Evolutionary conservation across 2,888 invertebrate genomes (phyloP).

Genomic region (Dasysyrphus tricinctus): DNA sequence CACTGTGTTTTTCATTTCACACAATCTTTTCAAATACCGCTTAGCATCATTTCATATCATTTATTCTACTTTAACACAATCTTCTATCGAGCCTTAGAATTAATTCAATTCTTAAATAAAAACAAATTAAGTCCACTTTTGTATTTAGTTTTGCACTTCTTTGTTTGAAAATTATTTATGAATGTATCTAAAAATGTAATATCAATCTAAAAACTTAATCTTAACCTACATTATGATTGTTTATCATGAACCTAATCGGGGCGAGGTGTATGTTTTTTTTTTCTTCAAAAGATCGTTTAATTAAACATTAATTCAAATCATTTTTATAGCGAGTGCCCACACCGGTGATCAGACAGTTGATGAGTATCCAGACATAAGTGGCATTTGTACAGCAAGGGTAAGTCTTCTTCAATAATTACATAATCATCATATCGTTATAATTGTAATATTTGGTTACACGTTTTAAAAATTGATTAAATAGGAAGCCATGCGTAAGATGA

Average conservation of each 20-base stretch:
- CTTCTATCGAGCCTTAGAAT: not conserved
- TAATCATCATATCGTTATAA: no score
- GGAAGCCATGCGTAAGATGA: constrained; percentile 98
- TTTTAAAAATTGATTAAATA: constrained; percentile 78
- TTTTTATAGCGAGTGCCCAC: constrained; percentile 90
- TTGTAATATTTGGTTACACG: no score
- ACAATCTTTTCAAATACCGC: not conserved
- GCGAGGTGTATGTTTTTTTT: constrained; percentile 12
- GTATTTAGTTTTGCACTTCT: not conserved
- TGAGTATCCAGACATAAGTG: constrained; percentile 97
- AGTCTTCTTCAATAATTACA: constrained; percentile 78
- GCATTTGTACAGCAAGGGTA: constrained; percentile 95
- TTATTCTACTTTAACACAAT: not conserved
- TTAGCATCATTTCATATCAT: not conserved
- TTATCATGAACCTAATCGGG: no score
- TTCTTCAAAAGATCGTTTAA: not conserved
- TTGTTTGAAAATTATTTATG: not conserved
- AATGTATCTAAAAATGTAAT: not conserved
- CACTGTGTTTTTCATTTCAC: not conserved
- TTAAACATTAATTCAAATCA: not conserved
- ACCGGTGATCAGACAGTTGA: constrained; percentile 96
- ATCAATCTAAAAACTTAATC: not conserved
- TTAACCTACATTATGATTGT: not conserved
- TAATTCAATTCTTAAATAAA: not conserved
- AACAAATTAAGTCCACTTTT: not conserved